Evolutionary conservation across 1,140 invertebrate genomes (phyloP).

Genomic region (Pogonognathellus flavescens): DNA sequence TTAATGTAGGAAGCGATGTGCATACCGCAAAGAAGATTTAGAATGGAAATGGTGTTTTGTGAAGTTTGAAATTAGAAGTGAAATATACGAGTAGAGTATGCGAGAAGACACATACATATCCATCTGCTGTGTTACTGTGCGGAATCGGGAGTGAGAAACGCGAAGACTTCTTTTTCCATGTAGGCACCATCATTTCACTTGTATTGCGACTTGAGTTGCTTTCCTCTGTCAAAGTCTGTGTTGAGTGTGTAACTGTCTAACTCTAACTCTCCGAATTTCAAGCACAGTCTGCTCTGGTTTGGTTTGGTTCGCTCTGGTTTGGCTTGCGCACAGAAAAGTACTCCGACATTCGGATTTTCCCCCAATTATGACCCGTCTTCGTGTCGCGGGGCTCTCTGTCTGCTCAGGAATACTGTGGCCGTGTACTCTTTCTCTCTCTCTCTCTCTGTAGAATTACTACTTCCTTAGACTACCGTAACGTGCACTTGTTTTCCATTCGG

Average conservation of each 20-base stretch:
- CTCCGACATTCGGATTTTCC: slow-evolving; percentile 60
- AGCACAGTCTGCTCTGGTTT: slow-evolving; percentile 19
- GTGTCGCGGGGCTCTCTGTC: slow-evolving; percentile 6
- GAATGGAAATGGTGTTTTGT: no score
- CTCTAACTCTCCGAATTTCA: neutral
- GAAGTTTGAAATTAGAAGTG: no score
- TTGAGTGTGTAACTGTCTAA: neutral
- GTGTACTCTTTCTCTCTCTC: slow-evolving; percentile 12
- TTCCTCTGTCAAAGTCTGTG: slow-evolving; percentile 8
- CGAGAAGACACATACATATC: no score
- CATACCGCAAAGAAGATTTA: no score
- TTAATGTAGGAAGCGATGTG: no score
- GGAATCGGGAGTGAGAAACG: neutral
- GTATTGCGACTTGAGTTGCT: neutral
- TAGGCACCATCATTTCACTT: slow-evolving; percentile 31
- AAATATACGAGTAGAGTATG: neutral
- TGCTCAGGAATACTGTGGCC: neutral
- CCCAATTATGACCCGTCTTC: slow-evolving; percentile 54
- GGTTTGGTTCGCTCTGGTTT: slow-evolving; percentile 6
- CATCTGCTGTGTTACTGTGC: no score
- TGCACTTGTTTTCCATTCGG: slow-evolving; percentile 2
- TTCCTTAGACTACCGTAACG: neutral
- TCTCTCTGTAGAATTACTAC: neutral
- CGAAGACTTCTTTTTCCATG: neutral
- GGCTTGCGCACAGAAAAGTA: slow-evolving; percentile 45